These are phyloP conservation scores for Colletes collaris DNA, from an alignment of 2,888 invertebrate genomes.

Conservation along the genomic window DNA sequence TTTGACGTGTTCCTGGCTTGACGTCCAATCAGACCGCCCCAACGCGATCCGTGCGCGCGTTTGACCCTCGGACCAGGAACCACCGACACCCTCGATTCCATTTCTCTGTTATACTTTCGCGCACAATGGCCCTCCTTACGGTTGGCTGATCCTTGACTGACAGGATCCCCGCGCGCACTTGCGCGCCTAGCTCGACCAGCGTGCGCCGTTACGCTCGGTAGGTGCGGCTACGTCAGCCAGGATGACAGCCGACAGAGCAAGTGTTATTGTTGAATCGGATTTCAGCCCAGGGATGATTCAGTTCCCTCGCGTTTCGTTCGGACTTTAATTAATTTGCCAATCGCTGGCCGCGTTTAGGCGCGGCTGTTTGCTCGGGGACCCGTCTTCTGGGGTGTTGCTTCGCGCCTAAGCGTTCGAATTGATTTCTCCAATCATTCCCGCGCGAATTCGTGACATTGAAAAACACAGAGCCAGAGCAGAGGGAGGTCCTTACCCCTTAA, in stretches of 20 bases:
- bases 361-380: background rate
- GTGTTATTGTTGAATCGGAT: slow-evolving; percentile 79
- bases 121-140: slow-evolving; percentile 78
- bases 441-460: too few relatives aligned
- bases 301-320: slow-evolving; percentile 8
- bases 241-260: slow-evolving; percentile 77
- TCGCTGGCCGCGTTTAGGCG: slow-evolving; percentile 35
- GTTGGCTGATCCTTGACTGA: slow-evolving; percentile 81
- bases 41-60: slow-evolving; percentile 25
- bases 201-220: slow-evolving; percentile 55
- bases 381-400: too few relatives aligned
- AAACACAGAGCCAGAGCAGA: too few relatives aligned
- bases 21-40: slow-evolving; percentile 78
- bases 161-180: slow-evolving; percentile 72
- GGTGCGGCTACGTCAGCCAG: slow-evolving; percentile 66
- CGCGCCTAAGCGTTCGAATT: too few relatives aligned
- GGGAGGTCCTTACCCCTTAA: too few relatives aligned
- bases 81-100: slow-evolving; percentile 74
- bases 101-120: slow-evolving; percentile 78
- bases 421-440: too few relatives aligned
- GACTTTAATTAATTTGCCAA: slow-evolving; percentile 52
- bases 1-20: slow-evolving; percentile 72
- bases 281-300: slow-evolving; percentile 74
- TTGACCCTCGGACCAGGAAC: slow-evolving; percentile 50
- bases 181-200: slow-evolving; percentile 57